A percentile compares a stretch with the other conserved stretches of the same genome.
phyloP scores from a whole-genome alignment of 2,113 vertebrate genomes.

The Mormoops blainvillei region DNA sequence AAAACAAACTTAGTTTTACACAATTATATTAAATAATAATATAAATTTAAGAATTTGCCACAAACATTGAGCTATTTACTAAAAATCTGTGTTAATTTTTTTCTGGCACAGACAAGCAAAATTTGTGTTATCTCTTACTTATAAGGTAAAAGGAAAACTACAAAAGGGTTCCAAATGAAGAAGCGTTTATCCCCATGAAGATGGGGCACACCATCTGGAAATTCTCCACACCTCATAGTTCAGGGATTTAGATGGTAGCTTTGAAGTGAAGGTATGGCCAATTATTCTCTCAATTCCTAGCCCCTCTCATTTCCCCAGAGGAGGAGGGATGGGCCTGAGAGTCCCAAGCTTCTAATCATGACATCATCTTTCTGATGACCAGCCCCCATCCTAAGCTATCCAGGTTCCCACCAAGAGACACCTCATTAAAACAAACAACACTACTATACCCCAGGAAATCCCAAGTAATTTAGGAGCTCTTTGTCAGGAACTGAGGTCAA shows the following conservation, averaged over 20 bases:
- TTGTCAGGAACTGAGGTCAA: not conserved
- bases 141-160: not conserved
- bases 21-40: not conserved
- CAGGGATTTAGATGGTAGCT: not conserved
- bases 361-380: not conserved
- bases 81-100: not conserved
- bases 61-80: not conserved
- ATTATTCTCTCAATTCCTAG: not conserved
- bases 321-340: not conserved
- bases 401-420: not conserved
- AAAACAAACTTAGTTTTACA: not conserved
- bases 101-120: not conserved
- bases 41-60: not conserved
- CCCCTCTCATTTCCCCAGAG: not conserved
- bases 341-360: not conserved
- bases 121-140: not conserved
- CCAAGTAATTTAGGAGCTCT: not conserved
- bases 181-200: not conserved
- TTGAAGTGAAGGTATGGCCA: not conserved
- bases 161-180: not conserved
- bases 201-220: not conserved
- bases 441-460: not conserved
- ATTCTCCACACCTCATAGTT: not conserved
- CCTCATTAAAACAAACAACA: not conserved
- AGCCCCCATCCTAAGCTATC: not conserved